Base-by-base conservation (phyloP, 2,113 vertebrate species). In the Notarius lentiginosus region DNA sequence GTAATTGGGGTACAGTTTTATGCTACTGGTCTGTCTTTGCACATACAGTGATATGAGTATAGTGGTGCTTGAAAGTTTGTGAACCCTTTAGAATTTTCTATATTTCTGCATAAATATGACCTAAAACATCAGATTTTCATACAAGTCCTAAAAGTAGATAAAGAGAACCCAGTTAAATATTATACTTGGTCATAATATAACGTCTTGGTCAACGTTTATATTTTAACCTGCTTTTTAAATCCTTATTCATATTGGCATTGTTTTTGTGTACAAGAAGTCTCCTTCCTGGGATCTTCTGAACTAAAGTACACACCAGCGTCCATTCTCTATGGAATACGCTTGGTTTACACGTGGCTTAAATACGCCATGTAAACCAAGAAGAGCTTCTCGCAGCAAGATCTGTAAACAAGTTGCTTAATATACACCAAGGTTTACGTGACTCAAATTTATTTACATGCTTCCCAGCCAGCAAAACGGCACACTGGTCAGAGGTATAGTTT, bases 341-440 rank as follows among this genome's bases (percentile, higher is more conserved):
- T 41, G 41, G 41, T 41, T 41, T 41, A 41, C 41, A 41, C 4
- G 41, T 41, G 41, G 41, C 4, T 41, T 41, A 41, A 41, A 41
- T 90, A 87, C 86, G 89, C 58, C 90, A 89, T 66, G 76, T 88
- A 90, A 92, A 90, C 88, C 83, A 88, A 89, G 82, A 87, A 73
- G 58, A 88, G 72, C 86, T 88, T 12, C 22, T 60, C 90, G 41
- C 24, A 30, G 83, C 83, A 1, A 85, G 20, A 88, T 76, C 72
- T 89, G 87, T 88, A 89, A 91, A 92, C 90, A 89, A 72, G 92
- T 92, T 85, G 90, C 84, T 82, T 34, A 72, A 22, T 30, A 85
- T 63, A 90, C 51, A 27, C 90, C 87, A 89, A 92, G 72, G 90
- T 86, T 88, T 91, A 88, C 76, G 88, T 88, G 56, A 84, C 89